phyloP scores from a whole-genome alignment of 2,113 vertebrate genomes.

The zebrafish (Danio rerio) region GRCz12tu NC_133180.1:76430501-76431000 shows the following conservation, averaged over 20 bases:
- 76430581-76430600: too few species aligned
- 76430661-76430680: too few species aligned
- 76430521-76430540: too few species aligned
- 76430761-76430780: not conserved
- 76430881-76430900: slow-evolving; percentile 34
- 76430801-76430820: slow-evolving; percentile 44
- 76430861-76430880: slow-evolving; percentile 50
- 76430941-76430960: slow-evolving; percentile 38
- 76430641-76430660: too few species aligned
- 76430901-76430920: slow-evolving; percentile 36
- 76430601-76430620: too few species aligned
- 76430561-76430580: too few species aligned
- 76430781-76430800: slow-evolving; percentile 1
- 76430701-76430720: too few species aligned
- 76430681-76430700: too few species aligned
- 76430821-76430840: slow-evolving; percentile 48
- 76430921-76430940: slow-evolving; percentile 42
- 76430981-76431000: slow-evolving; percentile 27
- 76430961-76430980: slow-evolving; percentile 33
- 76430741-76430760: not conserved
- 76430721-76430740: not conserved
- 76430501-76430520: too few species aligned
- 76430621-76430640: too few species aligned
- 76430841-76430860: slow-evolving; percentile 28
- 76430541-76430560: too few species aligned